Evolutionary conservation across 2,113 vertebrate genomes (phyloP).

Genomic region (Cyprinodon tularosa): DNA sequence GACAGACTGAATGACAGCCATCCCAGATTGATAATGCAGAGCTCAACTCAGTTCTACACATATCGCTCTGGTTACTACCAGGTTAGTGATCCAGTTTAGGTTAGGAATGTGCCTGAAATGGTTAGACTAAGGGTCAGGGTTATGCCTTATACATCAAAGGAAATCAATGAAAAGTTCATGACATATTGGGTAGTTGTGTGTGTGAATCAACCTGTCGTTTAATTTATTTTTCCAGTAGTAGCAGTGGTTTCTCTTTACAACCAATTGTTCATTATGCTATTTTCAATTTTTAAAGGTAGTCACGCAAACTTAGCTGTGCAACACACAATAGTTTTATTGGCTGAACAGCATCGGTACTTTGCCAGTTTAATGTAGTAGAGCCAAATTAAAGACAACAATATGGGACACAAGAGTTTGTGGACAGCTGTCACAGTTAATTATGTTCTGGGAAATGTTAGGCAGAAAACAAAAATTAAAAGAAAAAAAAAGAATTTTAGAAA

Average conservation of each 20-base stretch:
- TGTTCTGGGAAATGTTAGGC: not conserved
- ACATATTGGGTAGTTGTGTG: not conserved
- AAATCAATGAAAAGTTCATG: too few relatives aligned
- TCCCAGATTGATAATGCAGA: too few relatives aligned
- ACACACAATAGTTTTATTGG: not conserved
- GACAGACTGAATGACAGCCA: too few relatives aligned
- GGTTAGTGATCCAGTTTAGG: too few relatives aligned
- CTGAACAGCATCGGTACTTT: too few relatives aligned
- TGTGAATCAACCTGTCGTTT: not conserved
- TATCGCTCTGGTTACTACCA: too few relatives aligned
- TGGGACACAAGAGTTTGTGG: not conserved
- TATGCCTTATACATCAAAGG: too few relatives aligned
- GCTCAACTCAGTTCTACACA: too few relatives aligned
- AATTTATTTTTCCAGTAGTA: not conserved
- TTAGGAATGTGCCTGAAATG: too few relatives aligned
- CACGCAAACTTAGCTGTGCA: not conserved
- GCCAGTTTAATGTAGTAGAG: not conserved
- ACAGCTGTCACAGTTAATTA: not conserved
- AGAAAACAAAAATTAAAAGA: not conserved
- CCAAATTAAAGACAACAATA: not conserved
- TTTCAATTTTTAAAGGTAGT: not conserved
- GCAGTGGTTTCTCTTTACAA: not conserved
- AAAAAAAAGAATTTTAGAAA: not conserved
- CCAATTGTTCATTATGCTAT: not conserved
- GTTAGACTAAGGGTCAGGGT: too few relatives aligned